These are phyloP conservation scores for Pseudomyrmex flavicornis DNA, from an alignment of 1,140 invertebrate species.

Conservation along the genomic window DNA sequence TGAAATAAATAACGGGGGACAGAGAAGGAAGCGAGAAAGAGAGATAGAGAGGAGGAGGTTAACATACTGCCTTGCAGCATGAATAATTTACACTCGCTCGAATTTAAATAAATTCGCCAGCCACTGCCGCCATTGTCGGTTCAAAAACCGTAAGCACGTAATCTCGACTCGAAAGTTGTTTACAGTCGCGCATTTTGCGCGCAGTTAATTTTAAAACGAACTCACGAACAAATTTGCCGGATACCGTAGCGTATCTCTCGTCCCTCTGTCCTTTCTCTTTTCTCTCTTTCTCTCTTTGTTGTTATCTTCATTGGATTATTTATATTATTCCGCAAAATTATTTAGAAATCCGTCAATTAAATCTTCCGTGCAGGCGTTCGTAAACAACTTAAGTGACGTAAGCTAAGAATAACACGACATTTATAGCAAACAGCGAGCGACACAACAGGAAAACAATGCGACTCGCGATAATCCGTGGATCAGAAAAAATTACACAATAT, in stretches of 20 bases:
- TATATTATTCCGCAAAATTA: slow-evolving; percentile 15
- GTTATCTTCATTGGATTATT: slow-evolving; percentile 22
- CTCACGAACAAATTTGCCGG: slow-evolving; percentile 23
- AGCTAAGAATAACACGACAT: slow-evolving; percentile 18
- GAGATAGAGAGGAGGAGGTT: slow-evolving; percentile 46
- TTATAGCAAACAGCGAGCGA: neutral
- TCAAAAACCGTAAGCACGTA: slow-evolving; percentile 57
- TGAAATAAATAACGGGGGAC: slow-evolving; percentile 46
- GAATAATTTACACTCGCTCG: slow-evolving; percentile 74
- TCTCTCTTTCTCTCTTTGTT: too few species aligned
- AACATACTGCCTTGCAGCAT: slow-evolving; percentile 65
- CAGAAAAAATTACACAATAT: neutral
- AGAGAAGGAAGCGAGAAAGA: slow-evolving; percentile 8
- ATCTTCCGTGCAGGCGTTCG: slow-evolving; percentile 15
- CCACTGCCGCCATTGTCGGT: neutral
- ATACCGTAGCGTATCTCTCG: slow-evolving; percentile 21
- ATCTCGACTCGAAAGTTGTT: slow-evolving; percentile 71
- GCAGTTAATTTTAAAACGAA: slow-evolving; percentile 56
- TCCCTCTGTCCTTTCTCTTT: neutral
- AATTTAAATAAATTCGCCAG: slow-evolving; percentile 74
- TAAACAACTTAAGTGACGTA: slow-evolving; percentile 48
- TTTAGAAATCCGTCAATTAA: slow-evolving; percentile 32
- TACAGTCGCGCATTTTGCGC: slow-evolving; percentile 51
- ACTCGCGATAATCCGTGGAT: neutral
- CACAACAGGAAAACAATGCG: neutral